Percentiles rank a stretch among this genome's conserved stretches.
Evolutionary conservation across 2,113 vertebrate genomes (phyloP).

Genomic region (Microcebus jonahi): DNA sequence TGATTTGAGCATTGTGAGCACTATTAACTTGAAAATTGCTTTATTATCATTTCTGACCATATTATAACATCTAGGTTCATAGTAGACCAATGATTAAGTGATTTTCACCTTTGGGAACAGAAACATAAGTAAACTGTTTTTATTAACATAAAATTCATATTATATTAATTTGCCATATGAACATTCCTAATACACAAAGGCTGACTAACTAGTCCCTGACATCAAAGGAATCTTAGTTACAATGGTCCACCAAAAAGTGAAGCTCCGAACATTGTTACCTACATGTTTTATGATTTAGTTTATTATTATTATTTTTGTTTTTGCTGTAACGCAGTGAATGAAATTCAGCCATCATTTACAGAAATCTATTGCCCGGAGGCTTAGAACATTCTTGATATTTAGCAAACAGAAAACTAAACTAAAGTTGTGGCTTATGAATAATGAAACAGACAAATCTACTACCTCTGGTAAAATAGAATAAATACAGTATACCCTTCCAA

Average conservation of each 20-base stretch:
- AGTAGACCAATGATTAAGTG: not conserved
- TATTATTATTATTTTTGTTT: not conserved
- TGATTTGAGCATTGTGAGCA: not conserved
- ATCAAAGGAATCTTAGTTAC: not conserved
- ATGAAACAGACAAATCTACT: conserved; percentile 67
- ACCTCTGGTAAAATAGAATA: conserved; percentile 66
- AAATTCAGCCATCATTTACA: conserved; percentile 63
- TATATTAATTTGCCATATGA: conserved; percentile 45
- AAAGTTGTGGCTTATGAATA: conserved; percentile 71
- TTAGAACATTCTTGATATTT: conserved; percentile 68
- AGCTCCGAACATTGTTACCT: not conserved
- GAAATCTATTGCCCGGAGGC: conserved; percentile 10
- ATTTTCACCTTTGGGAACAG: conserved; percentile 28
- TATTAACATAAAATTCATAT: not conserved
- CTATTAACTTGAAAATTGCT: conserved; percentile 21
- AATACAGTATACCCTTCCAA: conserved; percentile 65
- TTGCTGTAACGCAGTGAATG: conserved; percentile 14
- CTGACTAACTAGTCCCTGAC: not conserved
- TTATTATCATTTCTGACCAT: conserved; percentile 35
- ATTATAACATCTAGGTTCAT: conserved; percentile 30
- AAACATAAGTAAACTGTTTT: not conserved
- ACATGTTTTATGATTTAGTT: conserved; percentile 1
- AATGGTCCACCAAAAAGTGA: not conserved
- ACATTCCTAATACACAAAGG: conserved; percentile 23
- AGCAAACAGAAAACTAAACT: conserved; percentile 56